Percentiles rank a stretch among this genome's conserved stretches.
phyloP scores from a whole-genome alignment of 2,113 vertebrate species.

The Callopanchax toddi region DNA sequence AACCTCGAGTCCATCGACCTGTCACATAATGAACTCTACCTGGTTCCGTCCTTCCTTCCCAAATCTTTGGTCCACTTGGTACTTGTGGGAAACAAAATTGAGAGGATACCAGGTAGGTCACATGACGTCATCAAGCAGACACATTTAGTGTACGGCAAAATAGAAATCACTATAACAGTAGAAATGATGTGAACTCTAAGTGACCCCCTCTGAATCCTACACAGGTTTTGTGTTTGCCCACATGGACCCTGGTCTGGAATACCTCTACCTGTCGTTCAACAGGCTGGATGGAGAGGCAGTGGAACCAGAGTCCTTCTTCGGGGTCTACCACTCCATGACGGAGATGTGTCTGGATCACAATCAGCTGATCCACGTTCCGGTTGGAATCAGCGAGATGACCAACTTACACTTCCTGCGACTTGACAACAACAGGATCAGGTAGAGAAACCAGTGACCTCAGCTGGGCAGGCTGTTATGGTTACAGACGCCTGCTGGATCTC shows the following conservation, averaged over 20 bases:
- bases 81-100: slow-evolving; percentile 92
- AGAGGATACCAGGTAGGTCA: slow-evolving; percentile 87
- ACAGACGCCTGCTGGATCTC: too few species aligned
- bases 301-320: slow-evolving; percentile 91
- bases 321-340: slow-evolving; percentile 86
- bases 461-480: too few species aligned
- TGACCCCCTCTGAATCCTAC: not conserved
- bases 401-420: slow-evolving; percentile 89
- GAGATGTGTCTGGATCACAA: slow-evolving; percentile 96
- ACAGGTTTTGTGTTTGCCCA: slow-evolving; percentile 93
- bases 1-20: slow-evolving; percentile 95
- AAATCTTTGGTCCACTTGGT: slow-evolving; percentile 91
- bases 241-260: slow-evolving; percentile 93
- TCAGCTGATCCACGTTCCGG: slow-evolving; percentile 84
- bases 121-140: too few species aligned
- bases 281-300: slow-evolving; percentile 86
- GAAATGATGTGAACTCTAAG: too few species aligned
- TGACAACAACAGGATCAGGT: slow-evolving; percentile 95
- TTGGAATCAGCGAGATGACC: slow-evolving; percentile 91
- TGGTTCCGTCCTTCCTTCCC: slow-evolving; percentile 95
- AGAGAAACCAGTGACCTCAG: too few species aligned
- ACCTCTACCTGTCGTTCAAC: slow-evolving; percentile 95
- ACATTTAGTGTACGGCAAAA: too few species aligned
- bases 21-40: slow-evolving; percentile 91
- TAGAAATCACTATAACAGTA: too few species aligned